Base-by-base conservation (phyloP, 1,140 invertebrate species). In the Ceratoteleas bidentatus region DNA sequence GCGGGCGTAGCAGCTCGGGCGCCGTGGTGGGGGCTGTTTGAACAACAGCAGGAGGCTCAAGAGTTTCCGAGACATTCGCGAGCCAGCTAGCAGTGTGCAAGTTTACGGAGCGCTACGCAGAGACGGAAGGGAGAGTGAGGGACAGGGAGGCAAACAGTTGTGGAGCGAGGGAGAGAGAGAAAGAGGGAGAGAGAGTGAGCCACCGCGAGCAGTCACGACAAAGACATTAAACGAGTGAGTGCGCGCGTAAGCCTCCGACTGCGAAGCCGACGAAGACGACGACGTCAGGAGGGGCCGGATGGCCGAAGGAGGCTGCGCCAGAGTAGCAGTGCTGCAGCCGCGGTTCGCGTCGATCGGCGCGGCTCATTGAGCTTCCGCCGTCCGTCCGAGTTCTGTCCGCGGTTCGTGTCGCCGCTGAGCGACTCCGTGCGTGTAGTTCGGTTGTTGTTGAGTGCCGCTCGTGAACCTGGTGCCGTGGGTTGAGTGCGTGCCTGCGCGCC, bases 61-160 rank as follows among this genome's bases (percentile, higher is more conserved):
- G 89, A 89, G 87, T 87, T 84, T 83, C 88, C 81, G 87, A 88
- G 88, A 90, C 90, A 91, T 90, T 91, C 89, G 89, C 85, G 87
- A 86, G 88, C 86, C 88, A 88, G 90, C 89, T 87, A 58, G 75
- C 75, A 58, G 34, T 70, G 75, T 89, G 89, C 88, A 88, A 85
- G 87, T 87, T 85, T 86, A 89, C 86, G 85, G 85, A 87, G 84
- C 84, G 85, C 54, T 47, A 73, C 50, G 62, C 45, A 66, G 61
- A 61, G 50, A 13, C 40, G 84, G 58, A 84, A 70, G 84, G 78
- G 81, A 77, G 77, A 82, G 69, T 73, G 62, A 77, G 80, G n/a
- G 40, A 43, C 9, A 87, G 83, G 81, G 78, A 74, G 54, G 49
- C 65, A 84, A 69, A 40, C 11, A 49, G n/a, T 9, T 10, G 40